Base-by-base conservation (phyloP, 1,140 invertebrate species). In the Oryzaephilus surinamensis region DNA sequence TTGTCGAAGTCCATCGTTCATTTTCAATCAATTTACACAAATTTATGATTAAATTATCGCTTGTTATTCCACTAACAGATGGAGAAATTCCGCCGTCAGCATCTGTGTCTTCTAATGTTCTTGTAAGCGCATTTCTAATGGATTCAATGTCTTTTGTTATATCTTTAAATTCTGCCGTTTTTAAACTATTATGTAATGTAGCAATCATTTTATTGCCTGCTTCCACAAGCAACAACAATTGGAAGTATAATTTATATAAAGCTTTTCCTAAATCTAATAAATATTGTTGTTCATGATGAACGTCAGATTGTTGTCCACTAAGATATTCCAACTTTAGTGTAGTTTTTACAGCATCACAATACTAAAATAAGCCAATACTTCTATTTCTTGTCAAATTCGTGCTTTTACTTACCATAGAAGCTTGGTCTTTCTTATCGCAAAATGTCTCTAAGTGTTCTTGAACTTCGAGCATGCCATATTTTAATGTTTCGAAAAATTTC, bases 371-470 rank as follows among this genome's bases (percentile, higher is more conserved):
- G 4, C 19, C 4, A 20, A 5, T 24, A 4, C 19, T 20, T 8
- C 19, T 8, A 20, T 4, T 20, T 5, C 10, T 7, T n/a, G 24
- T 43, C 18, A 13, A 41, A 5, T 20, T 20, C 8, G 8, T 7
- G 5, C 10, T 24, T 24, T 24, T 31, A 50, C 54, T 57, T 59
- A 94, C 91, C 76, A 94, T 86, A 19, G 85, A 71, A 1, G 84
- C 81, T 52, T 92, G 87, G 57, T 96, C 90, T 47, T 86, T 83
- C 40, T 86, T 79, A 62, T 96, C 90, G 43, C 90, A 77, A 56
- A 91, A 95, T 0, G 89, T 96, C 58, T 97, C 92, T 46, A 93
- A 73, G 64, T 96, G 92, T 60, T 97, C 92, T 50, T 92, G 86
- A 24, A 97, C 78, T 58, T 96, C 91, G n/a, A 97, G 66, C 55